These are phyloP conservation scores for Amphiprion percula DNA, from an alignment of 2,113 vertebrate species.

Conservation along the genomic window DNA sequence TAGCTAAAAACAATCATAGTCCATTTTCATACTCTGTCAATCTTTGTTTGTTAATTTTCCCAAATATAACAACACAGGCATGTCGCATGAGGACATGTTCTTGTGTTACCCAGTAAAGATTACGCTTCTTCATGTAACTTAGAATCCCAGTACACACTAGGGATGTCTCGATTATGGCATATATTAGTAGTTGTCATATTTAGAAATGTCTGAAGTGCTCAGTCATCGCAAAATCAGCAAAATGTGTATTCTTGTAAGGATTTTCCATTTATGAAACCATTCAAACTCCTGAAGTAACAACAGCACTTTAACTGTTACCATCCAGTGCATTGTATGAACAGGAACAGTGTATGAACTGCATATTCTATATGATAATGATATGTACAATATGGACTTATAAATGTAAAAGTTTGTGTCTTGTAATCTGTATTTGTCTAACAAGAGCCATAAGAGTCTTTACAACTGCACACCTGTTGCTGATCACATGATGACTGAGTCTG, in stretches of 20 bases:
- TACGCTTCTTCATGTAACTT: not conserved
- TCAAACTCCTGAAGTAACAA: too few species aligned
- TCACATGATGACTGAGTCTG: too few species aligned
- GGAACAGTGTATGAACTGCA: too few species aligned
- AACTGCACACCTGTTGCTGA: too few species aligned
- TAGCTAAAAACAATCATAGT: not conserved
- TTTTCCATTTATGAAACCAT: too few species aligned
- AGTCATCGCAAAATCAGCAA: not conserved
- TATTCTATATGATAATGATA: too few species aligned
- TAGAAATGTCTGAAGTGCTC: not conserved
- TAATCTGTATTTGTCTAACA: too few species aligned
- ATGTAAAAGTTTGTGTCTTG: too few species aligned
- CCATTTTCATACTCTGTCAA: not conserved
- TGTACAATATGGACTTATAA: too few species aligned
- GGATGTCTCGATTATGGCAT: not conserved
- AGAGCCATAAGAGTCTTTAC: too few species aligned
- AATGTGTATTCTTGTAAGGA: not conserved
- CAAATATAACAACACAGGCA: not conserved
- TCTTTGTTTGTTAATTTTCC: not conserved
- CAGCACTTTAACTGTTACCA: too few species aligned
- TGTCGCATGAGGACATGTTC: not conserved
- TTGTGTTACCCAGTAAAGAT: not conserved
- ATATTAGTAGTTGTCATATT: not conserved
- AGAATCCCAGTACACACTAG: not conserved
- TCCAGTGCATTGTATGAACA: too few species aligned